Base-by-base conservation (phyloP, 2,888 invertebrate genomes). In the Tetropium fuscum region DNA sequence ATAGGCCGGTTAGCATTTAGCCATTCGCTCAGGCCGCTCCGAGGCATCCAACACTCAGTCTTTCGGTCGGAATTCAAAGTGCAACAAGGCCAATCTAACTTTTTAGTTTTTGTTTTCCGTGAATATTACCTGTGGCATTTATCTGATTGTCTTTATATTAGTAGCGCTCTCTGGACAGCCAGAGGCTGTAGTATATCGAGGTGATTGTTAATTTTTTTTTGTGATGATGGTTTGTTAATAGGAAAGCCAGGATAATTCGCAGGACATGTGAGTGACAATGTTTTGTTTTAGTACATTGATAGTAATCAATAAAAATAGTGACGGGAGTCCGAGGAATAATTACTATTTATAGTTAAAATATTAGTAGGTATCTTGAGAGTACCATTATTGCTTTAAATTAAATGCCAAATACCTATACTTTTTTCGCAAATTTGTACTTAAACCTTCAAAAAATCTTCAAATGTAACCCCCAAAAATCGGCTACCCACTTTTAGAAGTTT, bases 1-100 rank as follows among this genome's bases (percentile, higher is more conserved):
- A 49, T 44, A 34, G 34, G 51, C 27, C 53, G 51, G 47, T 58
- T 51, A 64, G 60, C 56, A 54, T 56, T 60, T 58, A 57, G 19
- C 57, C 38, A 53, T 40, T 51, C 47, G 53, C 48, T 7, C 16
- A 30, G 40, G 16, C 47, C 30, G 59, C 53, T 44, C 10, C 22
- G 30, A 43, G 51, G 44, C 57, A 36, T 44, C 44, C 45, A 11
- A 27, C 22, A 38, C 32, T 40, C 36, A 51, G 27, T 47, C 36
- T 53, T 43, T 44, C 53, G 48, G 44, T 61, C 53, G 61, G 61
- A 61, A 64, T 59, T 53, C 59, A 54, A 64, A 60, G 60, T 60
- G 60, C 51, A 44, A 44, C 41, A 43, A 48, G 59, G 58, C 55
- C 51, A 51, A 43, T 44, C 45, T 49, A 51, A 16, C 18, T 44